Evolutionary conservation across 1,140 invertebrate genomes (phyloP), one percentile per base, ranked within the genome.

Genomic region (Reticulitermes speratus): DNA sequence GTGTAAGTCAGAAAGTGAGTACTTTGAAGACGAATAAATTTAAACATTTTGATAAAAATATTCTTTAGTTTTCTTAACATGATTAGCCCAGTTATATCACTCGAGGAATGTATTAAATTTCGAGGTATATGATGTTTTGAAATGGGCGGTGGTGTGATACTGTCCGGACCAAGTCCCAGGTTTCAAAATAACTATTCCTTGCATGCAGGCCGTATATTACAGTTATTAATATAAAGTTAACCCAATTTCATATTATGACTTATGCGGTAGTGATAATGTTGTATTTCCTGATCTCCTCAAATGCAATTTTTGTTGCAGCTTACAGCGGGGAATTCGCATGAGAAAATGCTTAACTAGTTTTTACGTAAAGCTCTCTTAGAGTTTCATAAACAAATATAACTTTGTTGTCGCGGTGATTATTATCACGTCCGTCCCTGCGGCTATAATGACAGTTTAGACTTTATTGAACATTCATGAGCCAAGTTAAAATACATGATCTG

Each of bases 361-460:
- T n/a, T 30, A 30, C 65, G n/a, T 75, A 30, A 75, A 30, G n/a
- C 25, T 75, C 65, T 75, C 25, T n/a, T 25, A 30, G 65, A 75
- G 3, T 75, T 30, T 75, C 11, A 75, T 30, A 75, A 30, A 75
- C 25, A 75, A 30, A 75, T 30, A 30, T 75, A 75, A 75, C 65
- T 75, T 75, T 30, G 65, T 30, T 75, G 25, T 75, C n/a, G n/a
- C 2, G 65, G 7, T 75, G 65, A 75, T 75, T n/a, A 75, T 75
- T 8, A 75, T 75, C 65, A 30, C 12, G 65, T 9, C n/a, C 1
- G n/a, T 75, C 65, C 65, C 65, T 30, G 12, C n/a, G 25, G 65
- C n/a, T 75, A 25, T 75, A 75, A 75, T 75, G 25, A 75, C 65
- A 75, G 65, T 75, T 75, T 75, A 75, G 65, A 75, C 65, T n/a